Percentiles rank a stretch among this genome's conserved stretches.
Evolutionary conservation across 2,888 invertebrate species (phyloP).

Genomic region (Agrochola litura): DNA sequence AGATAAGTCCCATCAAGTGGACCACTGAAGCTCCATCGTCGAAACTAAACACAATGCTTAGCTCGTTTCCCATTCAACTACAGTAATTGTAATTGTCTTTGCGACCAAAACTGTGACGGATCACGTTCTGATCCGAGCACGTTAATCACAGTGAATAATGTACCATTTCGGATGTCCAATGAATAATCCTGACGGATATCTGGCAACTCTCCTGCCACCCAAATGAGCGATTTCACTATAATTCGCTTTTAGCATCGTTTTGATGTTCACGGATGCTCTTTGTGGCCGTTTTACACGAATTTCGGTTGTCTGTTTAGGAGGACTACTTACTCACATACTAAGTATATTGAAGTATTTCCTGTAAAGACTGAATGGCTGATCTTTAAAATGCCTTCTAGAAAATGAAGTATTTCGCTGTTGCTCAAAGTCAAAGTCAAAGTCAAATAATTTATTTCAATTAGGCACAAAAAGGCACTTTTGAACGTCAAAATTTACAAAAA

Average conservation of each 20-base stretch:
- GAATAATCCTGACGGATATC: constrained; percentile 73
- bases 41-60: constrained; percentile 47
- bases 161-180: constrained; percentile 69
- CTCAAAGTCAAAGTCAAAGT: too few relatives aligned
- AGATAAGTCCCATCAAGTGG: constrained; percentile 20
- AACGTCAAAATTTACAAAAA: too few relatives aligned
- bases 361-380: background rate
- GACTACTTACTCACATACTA: background rate
- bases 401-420: background rate
- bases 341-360: background rate
- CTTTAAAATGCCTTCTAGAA: background rate
- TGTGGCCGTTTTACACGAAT: constrained; percentile 8
- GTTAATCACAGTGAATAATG: constrained; percentile 80
- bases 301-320: constrained; percentile 2
- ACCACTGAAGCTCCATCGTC: constrained; percentile 20
- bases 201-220: constrained; percentile 53
- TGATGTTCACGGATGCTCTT: constrained; percentile 43
- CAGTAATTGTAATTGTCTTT: constrained; percentile 68
- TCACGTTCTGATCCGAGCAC: constrained; percentile 71
- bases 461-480: too few relatives aligned
- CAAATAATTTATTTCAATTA: too few relatives aligned
- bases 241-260: constrained; percentile 59
- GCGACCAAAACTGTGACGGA: constrained; percentile 68
- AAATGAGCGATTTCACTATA: constrained; percentile 58
- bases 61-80: constrained; percentile 34